These are phyloP conservation scores for Sycophila texana DNA, from an alignment of 2,888 invertebrate species.

Conservation along the genomic window DNA sequence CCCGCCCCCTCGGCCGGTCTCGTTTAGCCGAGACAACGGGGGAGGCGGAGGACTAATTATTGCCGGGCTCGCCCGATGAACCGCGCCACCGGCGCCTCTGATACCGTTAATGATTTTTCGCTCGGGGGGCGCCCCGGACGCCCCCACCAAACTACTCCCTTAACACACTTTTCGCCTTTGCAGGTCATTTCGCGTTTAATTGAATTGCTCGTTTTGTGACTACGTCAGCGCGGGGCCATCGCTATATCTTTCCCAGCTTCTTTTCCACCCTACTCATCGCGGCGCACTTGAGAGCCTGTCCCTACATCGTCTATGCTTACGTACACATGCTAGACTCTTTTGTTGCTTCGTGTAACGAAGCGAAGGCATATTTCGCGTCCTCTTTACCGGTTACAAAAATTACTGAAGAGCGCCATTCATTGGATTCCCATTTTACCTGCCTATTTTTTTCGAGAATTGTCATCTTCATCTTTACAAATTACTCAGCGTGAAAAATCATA, in stretches of 20 bases:
- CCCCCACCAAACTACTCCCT: conserved; percentile 31
- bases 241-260: background rate
- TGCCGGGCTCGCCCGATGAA: conserved; percentile 57
- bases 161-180: conserved; percentile 48
- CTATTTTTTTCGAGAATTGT: too few relatives aligned
- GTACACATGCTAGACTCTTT: too few relatives aligned
- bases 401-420: too few relatives aligned
- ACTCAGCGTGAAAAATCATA: too few relatives aligned
- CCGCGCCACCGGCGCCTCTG: conserved; percentile 49
- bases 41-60: conserved; percentile 58
- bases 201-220: conserved; percentile 38
- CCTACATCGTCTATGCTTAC: too few relatives aligned
- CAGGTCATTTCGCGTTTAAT: conserved; percentile 49
- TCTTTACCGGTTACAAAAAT: too few relatives aligned
- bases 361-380: too few relatives aligned
- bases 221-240: conserved; percentile 24
- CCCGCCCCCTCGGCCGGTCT: conserved; percentile 35
- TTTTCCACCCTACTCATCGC: background rate
- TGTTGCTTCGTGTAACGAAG: too few relatives aligned
- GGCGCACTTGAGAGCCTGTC: too few relatives aligned
- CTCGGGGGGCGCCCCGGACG: background rate
- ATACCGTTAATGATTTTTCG: conserved; percentile 50
- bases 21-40: conserved; percentile 31
- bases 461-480: too few relatives aligned
- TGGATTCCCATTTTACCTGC: too few relatives aligned